These are phyloP conservation scores for Athene cunicularia DNA, from an alignment of 2,113 vertebrate genomes.

Conservation along the genomic window DNA sequence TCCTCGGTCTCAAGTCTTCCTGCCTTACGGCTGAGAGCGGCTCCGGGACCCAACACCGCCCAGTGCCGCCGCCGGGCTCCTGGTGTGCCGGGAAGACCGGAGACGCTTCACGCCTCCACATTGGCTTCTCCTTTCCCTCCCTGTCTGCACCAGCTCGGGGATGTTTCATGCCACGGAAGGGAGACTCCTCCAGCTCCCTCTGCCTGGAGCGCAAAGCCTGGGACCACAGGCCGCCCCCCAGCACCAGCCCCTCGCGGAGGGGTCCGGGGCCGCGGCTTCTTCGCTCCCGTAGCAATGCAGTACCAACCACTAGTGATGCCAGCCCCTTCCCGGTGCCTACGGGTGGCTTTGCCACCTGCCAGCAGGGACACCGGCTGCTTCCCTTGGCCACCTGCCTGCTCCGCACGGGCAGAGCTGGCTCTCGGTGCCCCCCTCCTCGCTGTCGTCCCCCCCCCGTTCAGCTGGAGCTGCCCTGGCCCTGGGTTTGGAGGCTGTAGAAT, in stretches of 20 bases:
- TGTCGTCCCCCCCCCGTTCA: background rate
- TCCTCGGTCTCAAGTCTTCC: background rate
- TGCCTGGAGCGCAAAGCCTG: background rate
- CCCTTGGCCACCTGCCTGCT: background rate
- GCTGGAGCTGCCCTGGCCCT: background rate
- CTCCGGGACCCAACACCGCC: rapidly evolving
- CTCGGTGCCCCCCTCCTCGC: rapidly evolving
- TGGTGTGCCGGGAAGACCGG: rapidly evolving
- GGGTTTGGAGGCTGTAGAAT: background rate
- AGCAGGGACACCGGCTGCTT: background rate
- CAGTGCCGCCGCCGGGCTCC: rapidly evolving
- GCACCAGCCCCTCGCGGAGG: background rate
- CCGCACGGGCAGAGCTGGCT: background rate
- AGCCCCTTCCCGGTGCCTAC: background rate
- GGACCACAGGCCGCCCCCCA: background rate
- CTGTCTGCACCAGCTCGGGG: background rate
- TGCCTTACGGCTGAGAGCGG: background rate
- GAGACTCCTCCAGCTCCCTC: background rate
- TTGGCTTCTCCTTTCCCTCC: background rate
- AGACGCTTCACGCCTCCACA: background rate
- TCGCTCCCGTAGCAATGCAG: background rate
- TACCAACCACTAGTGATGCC: constrained; percentile 43
- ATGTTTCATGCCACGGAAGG: background rate
- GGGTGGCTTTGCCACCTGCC: background rate
- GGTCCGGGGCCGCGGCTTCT: background rate